phyloP scores from a whole-genome alignment of 2,797 vertebrate species.

The Todus mexicanus region DNA sequence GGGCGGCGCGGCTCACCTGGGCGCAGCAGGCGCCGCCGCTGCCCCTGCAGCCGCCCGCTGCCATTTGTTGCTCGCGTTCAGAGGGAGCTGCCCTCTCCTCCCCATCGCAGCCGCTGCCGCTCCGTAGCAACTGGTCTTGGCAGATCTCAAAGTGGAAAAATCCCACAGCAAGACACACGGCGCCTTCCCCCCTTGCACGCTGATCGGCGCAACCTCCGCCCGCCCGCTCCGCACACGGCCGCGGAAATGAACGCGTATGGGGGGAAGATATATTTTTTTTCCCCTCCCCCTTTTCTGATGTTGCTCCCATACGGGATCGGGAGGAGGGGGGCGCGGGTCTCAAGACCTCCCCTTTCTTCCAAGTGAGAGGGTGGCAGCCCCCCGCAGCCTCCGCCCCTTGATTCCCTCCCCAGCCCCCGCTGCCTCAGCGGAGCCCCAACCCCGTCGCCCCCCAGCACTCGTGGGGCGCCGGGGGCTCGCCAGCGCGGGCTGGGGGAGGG shows the following conservation, averaged over 20 bases:
- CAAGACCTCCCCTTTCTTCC: neutral
- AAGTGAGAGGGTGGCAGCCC: neutral
- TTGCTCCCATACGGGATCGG: neutral
- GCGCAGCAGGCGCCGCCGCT: neutral
- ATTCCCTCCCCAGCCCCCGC: neutral
- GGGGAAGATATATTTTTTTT: no score
- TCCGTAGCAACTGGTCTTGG: neutral
- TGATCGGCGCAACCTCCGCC: neutral
- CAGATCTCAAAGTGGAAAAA: slow-evolving; percentile 38
- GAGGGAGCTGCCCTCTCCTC: neutral
- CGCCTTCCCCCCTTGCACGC: neutral
- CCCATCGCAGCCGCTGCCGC: neutral
- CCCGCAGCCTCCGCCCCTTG: neutral
- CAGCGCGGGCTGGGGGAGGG: neutral
- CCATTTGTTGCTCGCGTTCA: slow-evolving; percentile 18
- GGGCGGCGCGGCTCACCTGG: slow-evolving; percentile 15
- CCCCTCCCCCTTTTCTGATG: neutral
- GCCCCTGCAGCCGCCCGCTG: neutral
- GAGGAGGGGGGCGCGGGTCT: neutral
- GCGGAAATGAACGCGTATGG: no score
- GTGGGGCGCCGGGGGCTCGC: neutral
- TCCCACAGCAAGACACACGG: neutral
- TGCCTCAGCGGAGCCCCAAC: neutral
- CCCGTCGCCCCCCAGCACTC: neutral
- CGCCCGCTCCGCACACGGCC: neutral